These are phyloP conservation scores for Mallotus villosus DNA, from an alignment of 2,797 vertebrate species.

Conservation along the genomic window DNA sequence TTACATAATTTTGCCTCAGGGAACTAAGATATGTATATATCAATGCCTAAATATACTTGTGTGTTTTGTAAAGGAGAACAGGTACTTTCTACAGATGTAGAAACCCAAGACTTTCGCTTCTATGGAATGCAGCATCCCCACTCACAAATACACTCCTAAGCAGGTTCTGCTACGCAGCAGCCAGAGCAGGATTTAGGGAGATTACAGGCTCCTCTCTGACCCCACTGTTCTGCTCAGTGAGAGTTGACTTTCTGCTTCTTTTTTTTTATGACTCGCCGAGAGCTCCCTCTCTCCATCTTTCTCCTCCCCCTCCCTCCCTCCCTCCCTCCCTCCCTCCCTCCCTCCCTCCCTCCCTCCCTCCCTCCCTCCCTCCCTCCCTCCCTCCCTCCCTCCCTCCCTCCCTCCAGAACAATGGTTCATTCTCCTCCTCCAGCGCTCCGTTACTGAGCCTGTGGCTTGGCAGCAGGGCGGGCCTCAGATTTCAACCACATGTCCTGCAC, in stretches of 20 bases:
- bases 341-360: slow-evolving; percentile 7
- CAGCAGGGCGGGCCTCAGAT: slow-evolving; percentile 83
- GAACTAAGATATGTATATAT: too few relatives aligned
- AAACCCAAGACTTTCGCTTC: slow-evolving; percentile 28
- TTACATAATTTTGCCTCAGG: too few relatives aligned
- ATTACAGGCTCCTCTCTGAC: slow-evolving; percentile 71
- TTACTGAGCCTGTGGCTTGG: slow-evolving; percentile 89
- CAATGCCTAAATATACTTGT: neutral
- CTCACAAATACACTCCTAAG: too few relatives aligned
- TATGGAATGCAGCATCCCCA: too few relatives aligned
- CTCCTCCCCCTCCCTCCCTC: neutral
- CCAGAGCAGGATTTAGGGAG: slow-evolving; percentile 63
- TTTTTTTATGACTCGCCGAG: slow-evolving; percentile 22
- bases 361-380: slow-evolving; percentile 1
- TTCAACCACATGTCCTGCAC: slow-evolving; percentile 95
- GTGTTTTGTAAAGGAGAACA: slow-evolving; percentile 27
- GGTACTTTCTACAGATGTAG: slow-evolving; percentile 42
- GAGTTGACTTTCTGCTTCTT: slow-evolving; percentile 7
- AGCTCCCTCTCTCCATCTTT: slow-evolving; percentile 30
- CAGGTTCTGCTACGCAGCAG: slow-evolving; percentile 25
- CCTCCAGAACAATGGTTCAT: slow-evolving; percentile 85
- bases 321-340: slow-evolving; percentile 15
- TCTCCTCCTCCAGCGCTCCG: slow-evolving; percentile 81
- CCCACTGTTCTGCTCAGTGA: slow-evolving; percentile 50
- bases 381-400: slow-evolving; percentile 51